Evolutionary conservation across 2,113 vertebrate genomes (phyloP), one percentile per base, ranked within the genome.

Genomic region (Probosciger aterrimus): DNA sequence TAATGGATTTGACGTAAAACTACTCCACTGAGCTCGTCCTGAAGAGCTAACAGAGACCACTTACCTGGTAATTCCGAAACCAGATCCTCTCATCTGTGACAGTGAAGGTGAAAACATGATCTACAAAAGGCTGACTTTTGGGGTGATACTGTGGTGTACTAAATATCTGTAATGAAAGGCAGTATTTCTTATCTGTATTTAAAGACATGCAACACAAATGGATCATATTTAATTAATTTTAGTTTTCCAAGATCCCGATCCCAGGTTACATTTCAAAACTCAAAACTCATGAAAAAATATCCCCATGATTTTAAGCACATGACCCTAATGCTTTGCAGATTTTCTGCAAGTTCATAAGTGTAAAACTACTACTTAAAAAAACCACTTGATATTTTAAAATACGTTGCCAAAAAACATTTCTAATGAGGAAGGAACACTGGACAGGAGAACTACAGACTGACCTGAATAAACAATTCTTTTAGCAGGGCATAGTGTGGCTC

Each of bases 51-150:
- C 31, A 57, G 8, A 92, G 44, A 79, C 3, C 22, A 69, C 89
- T 97, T 89, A 99, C 99, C 99, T 99, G 99, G 86, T 99, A 99
- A 96, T 99, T 99, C 76, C 99, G 98, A 97, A 99, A 99, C 99
- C 99, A 99, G 94, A 99, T 99, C 95, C 99, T 98, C 88, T 99
- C 98, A 35, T 99, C 99, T 73, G 98, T 96, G 55, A 99, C 78
- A 10, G 98, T 98, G 95, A 99, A 99, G 7, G 99, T 99, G 96
- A 99, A 98, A 39, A 99, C 98, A 2, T 99, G 99, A 90, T 99
- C 99, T 23, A 99, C 99, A 96, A 99, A 99, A 8, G 99, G 99
- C 65, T 99, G 99, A 93, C 99, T 99, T 97, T 98, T 99, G 5
- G 99, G 99, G 77, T 99, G 99, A 95, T 99, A 99, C 24, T 97